Base-by-base conservation (phyloP, 2,113 vertebrate genomes). In the Sceloporus tristichus region DNA sequence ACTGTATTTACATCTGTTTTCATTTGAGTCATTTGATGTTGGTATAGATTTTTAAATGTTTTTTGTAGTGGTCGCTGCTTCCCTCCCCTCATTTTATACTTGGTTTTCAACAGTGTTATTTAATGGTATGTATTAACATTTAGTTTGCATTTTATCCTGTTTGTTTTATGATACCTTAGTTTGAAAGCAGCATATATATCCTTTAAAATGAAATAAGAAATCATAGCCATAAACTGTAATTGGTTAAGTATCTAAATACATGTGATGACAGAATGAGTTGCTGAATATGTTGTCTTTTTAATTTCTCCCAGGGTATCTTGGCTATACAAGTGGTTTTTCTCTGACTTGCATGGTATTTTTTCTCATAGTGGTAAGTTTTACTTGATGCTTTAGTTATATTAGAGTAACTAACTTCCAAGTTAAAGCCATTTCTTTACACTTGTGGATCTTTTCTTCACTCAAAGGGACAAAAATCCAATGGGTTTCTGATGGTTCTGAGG, bases 331-430 rank as follows among this genome's bases (percentile, higher is more conserved):
- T 93, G 97, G 97, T 88, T 97, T 98, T 95, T 98, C 97, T 77
- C 93, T 98, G 93, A 96, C 95, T 91, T 98, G 97, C 86, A 98
- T 98, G 97, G 93, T 97, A 56, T 99, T 99, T 95, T 99, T 99
- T 96, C 97, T 99, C 79, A 97, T 98, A 90, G 96, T 99, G 97
- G 99, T 99, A 98, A 96, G 98, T 98, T 89, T 79, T 85, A 19
- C 56, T 87, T 87, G 34, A 56, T 84, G 19, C 1, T 66, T 91
- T 79, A 56, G 10, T 85, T 94, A 85, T n/a, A 75, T 87, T 84
- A 91, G 10, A 78, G 38, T 29, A 75, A 40, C 54, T 68, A 59
- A 18, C 9, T 84, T 84, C 54, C 23, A 84, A 25, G 62, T 19
- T 81, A 70, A 74, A 74, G 10, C 92, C 87, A 40, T 9, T 56